Conservation (phyloP, 2,797 vertebrate genomes). For the Oreonectes daqikongensis region DNA sequence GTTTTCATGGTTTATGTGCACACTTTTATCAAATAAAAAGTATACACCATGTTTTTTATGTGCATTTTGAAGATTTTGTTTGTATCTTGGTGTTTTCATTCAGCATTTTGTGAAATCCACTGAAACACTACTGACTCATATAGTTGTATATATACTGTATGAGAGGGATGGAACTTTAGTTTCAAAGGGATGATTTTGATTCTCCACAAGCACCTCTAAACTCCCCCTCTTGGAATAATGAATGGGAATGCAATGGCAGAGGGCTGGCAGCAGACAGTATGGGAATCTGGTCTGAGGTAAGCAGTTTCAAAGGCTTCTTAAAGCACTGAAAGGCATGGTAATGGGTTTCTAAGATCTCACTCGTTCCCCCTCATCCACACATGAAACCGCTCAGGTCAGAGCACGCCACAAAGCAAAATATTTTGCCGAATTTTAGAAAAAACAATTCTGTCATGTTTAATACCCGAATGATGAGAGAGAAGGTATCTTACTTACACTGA, state of each 20-base stretch:
- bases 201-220: slow-evolving; percentile 38
- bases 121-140: slow-evolving; percentile 5
- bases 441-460: too few species aligned
- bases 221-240: slow-evolving; percentile 28
- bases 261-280: slow-evolving; percentile 12
- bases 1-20: not conserved
- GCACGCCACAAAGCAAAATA: not conserved
- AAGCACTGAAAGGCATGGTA: slow-evolving; percentile 20
- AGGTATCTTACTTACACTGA: too few species aligned
- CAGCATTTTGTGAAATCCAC: not conserved
- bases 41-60: not conserved
- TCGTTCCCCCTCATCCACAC: not conserved
- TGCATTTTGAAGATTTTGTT: not conserved
- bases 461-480: too few species aligned
- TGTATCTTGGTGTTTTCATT: not conserved
- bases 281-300: slow-evolving; percentile 35
- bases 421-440: too few species aligned
- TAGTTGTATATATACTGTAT: slow-evolving; percentile 37
- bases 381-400: slow-evolving; percentile 20
- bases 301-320: slow-evolving; percentile 37
- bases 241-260: slow-evolving; percentile 23
- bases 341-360: slow-evolving; percentile 16
- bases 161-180: slow-evolving; percentile 24
- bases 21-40: not conserved
- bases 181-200: slow-evolving; percentile 43